Evolutionary conservation across 1,140 invertebrate species (phyloP).

Genomic region (Hylaeus volcanicus): DNA sequence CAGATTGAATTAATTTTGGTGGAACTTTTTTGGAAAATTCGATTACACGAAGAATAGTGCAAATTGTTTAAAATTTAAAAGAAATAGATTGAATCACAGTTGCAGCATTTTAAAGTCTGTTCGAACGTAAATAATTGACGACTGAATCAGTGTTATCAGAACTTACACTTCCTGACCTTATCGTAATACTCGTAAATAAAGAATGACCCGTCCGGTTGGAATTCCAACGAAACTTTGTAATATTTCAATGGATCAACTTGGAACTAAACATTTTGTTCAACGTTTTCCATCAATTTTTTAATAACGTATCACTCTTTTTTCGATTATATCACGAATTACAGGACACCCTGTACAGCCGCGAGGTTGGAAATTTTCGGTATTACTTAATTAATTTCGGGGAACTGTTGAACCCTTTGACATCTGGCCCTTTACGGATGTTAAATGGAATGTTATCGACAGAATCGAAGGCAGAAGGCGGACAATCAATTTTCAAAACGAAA

Average conservation of each 20-base stretch:
- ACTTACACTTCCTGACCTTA: not conserved
- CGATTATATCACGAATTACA: not conserved
- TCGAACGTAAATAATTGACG: too few species aligned
- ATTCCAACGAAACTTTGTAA: not conserved
- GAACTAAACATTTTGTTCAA: not conserved
- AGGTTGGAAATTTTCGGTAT: slow-evolving; percentile 4
- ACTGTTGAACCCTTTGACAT: not conserved
- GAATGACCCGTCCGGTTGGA: not conserved
- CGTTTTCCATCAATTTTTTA: not conserved
- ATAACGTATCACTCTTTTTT: not conserved
- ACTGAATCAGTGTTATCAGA: not conserved
- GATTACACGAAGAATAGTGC: not conserved
- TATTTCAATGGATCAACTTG: not conserved
- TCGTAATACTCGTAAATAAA: not conserved
- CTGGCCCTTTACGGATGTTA: not conserved
- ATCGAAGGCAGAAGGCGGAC: not conserved
- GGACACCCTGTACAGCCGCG: slow-evolving; percentile 1
- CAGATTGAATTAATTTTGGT: not conserved
- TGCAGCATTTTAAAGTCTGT: too few species aligned
- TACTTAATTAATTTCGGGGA: not conserved
- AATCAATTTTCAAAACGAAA: not conserved
- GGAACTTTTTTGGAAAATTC: not conserved
- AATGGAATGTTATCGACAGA: not conserved
- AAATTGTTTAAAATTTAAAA: too few species aligned
- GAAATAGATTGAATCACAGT: too few species aligned